Evolutionary conservation across 2,113 vertebrate species (phyloP), one percentile per base, ranked within the genome.

Genomic region (Megaceryle maxima): DNA sequence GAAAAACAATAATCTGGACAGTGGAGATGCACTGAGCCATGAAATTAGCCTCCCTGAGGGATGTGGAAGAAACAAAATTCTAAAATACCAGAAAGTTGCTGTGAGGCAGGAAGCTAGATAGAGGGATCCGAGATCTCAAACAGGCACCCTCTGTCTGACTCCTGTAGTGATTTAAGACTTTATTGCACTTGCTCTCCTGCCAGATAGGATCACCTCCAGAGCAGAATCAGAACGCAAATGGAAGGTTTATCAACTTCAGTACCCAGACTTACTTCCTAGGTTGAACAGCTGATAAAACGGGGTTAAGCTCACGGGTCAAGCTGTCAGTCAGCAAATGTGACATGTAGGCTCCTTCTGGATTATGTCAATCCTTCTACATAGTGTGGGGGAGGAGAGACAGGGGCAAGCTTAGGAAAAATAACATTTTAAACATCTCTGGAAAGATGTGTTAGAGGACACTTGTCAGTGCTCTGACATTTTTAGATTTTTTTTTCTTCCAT

Each of bases 1-100:
- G 21, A 95, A 95, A 87, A 94, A 95, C 75, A 94, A 78, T 88
- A 82, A 93, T 92, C 80, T 84, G 88, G 88, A 88, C 80, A 89
- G 86, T 46, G 6, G 39, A 91, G 69, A 66, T 82, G 86, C 79
- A 53, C 44, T 84, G 86, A 94, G 88, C 86, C 77, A 84, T 95
- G 66, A 95, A 96, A 96, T 96, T 92, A 84, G 62, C 53, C 56
- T 94, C 83, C 76, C 92, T 78, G 50, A 83, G 88, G 85, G 41
- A 86, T 4, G 5, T 60, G 64, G 64, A 83, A 57, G 83, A 82
- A 94, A 73, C 25, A 79, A 78, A 92, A 60, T 62, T 91, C 70
- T 95, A 64, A 93, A 93, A 68, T 21, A 88, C 67, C 50, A 82
- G 74, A 53, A 90, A 81, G 70, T 20, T 88, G 24, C 64, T 75